phyloP scores from a whole-genome alignment of 64 coral and sea anemone species.

The Actinia equina region DNA sequence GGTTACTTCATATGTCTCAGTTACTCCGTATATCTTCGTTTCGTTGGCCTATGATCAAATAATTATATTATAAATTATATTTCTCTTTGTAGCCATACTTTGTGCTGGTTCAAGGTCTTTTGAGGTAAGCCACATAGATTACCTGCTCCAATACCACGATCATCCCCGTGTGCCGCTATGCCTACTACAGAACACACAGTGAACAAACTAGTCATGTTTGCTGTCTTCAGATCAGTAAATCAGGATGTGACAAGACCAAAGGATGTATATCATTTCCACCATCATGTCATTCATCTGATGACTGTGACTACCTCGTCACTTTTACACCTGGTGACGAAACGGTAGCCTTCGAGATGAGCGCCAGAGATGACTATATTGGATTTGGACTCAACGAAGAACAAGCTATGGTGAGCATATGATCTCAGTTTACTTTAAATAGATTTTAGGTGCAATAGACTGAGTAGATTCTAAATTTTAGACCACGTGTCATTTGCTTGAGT shows the following conservation, averaged over 20 bases:
- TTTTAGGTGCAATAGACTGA: too few relatives aligned
- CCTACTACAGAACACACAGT: not conserved
- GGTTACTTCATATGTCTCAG: too few relatives aligned
- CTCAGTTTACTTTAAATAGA: too few relatives aligned
- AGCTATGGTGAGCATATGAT: constrained; percentile 26
- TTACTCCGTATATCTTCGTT: too few relatives aligned
- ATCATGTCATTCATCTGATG: constrained; percentile 20
- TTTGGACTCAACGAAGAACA: constrained; percentile 47
- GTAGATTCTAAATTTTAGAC: too few relatives aligned
- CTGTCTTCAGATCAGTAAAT: constrained; percentile 42
- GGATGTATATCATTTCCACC: constrained; percentile 52
- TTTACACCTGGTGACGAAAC: constrained; percentile 15
- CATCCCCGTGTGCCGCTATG: too few relatives aligned
- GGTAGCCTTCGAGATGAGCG: constrained; percentile 63
- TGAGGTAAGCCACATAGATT: not conserved
- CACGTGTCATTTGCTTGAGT: not conserved
- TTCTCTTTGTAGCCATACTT: not conserved
- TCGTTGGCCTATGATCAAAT: too few relatives aligned
- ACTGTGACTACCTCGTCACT: constrained; percentile 61
- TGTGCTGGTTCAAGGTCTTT: not conserved
- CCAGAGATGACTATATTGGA: constrained; percentile 40
- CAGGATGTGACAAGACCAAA: constrained; percentile 44
- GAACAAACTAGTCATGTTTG: not conserved
- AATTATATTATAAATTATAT: too few relatives aligned
- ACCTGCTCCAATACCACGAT: too few relatives aligned